Evolutionary conservation across 2,797 vertebrate species (phyloP).

Genomic region (Characodon lateralis): DNA sequence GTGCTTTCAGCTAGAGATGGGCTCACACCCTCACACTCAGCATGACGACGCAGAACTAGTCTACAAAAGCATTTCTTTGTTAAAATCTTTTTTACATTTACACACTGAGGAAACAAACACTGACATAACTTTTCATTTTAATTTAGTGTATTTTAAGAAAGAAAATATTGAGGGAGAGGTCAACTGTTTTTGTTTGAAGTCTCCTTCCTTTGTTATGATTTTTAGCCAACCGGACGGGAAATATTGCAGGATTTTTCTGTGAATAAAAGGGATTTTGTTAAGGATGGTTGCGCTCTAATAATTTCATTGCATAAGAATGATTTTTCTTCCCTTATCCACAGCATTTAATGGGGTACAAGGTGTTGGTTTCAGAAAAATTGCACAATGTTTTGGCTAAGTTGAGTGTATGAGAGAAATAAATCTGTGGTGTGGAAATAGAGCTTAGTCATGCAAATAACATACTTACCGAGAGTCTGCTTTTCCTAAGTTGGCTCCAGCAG

Average conservation of each 20-base stretch:
- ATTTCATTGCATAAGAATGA: background rate
- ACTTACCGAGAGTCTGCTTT: slow-evolving; percentile 82
- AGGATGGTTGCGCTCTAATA: background rate
- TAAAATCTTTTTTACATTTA: background rate
- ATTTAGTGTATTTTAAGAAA: background rate
- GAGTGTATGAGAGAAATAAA: background rate
- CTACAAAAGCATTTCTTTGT: background rate
- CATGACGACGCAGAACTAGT: background rate
- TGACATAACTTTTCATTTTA: background rate
- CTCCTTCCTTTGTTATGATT: background rate
- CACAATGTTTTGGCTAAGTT: background rate
- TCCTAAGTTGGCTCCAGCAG: slow-evolving; percentile 74
- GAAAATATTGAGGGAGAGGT: background rate
- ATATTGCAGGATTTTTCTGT: background rate
- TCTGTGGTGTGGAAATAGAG: background rate
- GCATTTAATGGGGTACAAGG: background rate
- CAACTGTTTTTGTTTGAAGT: background rate
- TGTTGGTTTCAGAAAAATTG: background rate
- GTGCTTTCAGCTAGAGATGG: background rate
- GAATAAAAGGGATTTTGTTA: background rate
- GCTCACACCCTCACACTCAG: background rate
- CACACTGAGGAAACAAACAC: background rate
- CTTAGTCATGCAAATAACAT: background rate
- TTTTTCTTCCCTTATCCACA: background rate
- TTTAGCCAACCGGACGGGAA: background rate